Evolutionary conservation across 2,888 invertebrate genomes (phyloP), one percentile per base, ranked within the genome.

Genomic region (Glyphotaelius pellucidus): DNA sequence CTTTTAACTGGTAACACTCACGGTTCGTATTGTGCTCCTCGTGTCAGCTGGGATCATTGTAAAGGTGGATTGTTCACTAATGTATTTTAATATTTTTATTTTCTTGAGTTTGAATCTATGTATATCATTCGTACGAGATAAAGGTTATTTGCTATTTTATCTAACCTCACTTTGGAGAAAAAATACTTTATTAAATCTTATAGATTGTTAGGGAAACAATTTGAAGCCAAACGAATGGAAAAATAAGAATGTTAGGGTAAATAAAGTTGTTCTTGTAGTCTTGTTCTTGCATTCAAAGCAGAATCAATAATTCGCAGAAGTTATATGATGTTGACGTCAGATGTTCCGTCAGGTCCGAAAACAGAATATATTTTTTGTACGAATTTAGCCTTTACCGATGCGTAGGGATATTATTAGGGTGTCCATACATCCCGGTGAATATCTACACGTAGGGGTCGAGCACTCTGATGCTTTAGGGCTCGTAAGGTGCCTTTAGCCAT

Each of bases 51-150:
- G 86, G 42, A 42, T 86, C 35, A 35, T 35, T 86, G 30, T 11
- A 86, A 86, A 86, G 25, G 86, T 86, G 86, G 15, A 47, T 42
- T 86, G 86, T 86, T 86, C 86, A 86, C 42, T 86, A 35, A n/a
- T 42, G 86, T 86, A 42, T 42, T 86, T 35, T 86, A 42, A 47
- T 67, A 67, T 25, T 25, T 25, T 67, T 25, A 67, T 67, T 67
- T 25, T 7, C 11, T 7, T 25, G 67, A 9, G 67, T 11, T 67
- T 67, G 25, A 25, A 67, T 67, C 19, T 25, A 14, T 3, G 3
- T 19, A 67, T 4, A 67, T 19, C 19, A 5, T 67, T 67, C 14
- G 52, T 67, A 67, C 52, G 19, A 67, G 4, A 25, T 5, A 25
- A 67, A 5, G 19, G 4, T 67, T 9, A 9, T n/a, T 67, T 67